Conservation (phyloP, 2,113 vertebrate genomes). For the Odontophorus gujanensis region DNA sequence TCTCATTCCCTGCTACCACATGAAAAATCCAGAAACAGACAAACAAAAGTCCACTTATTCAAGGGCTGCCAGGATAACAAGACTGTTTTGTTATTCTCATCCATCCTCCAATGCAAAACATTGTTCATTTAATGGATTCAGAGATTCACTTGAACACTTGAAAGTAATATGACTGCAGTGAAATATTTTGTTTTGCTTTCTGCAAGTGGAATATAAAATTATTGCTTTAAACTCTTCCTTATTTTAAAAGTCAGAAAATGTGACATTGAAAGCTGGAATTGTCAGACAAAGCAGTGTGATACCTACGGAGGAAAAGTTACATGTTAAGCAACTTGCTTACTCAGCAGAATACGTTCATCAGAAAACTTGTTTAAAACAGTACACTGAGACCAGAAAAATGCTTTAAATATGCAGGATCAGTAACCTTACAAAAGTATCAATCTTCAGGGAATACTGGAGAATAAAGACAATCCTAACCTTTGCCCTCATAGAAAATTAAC, state of each 20-base stretch:
- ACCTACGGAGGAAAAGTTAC: not conserved
- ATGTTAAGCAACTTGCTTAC: conserved; percentile 16
- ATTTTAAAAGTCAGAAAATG: not conserved
- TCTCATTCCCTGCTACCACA: not conserved
- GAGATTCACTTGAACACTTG: not conserved
- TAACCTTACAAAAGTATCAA: conserved; percentile 18
- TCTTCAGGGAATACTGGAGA: conserved; percentile 11
- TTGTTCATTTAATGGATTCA: not conserved
- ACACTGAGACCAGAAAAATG: conserved; percentile 25
- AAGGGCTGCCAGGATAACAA: not conserved
- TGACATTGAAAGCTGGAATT: not conserved
- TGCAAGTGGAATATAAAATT: not conserved
- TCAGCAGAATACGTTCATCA: not conserved
- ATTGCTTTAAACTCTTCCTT: not conserved
- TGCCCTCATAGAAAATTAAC: conserved; percentile 4
- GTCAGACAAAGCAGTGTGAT: not conserved
- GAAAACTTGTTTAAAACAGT: conserved; percentile 13
- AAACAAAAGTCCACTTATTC: not conserved
- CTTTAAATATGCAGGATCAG: conserved; percentile 14
- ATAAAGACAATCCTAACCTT: not conserved
- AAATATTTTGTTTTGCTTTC: not conserved
- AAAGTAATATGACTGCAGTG: not conserved
- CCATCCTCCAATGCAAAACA: not conserved
- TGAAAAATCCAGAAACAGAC: not conserved
- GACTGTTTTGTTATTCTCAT: not conserved